These are phyloP conservation scores for Symphodus melops DNA, from an alignment of 2,113 vertebrate genomes.

Conservation along the genomic window DNA sequence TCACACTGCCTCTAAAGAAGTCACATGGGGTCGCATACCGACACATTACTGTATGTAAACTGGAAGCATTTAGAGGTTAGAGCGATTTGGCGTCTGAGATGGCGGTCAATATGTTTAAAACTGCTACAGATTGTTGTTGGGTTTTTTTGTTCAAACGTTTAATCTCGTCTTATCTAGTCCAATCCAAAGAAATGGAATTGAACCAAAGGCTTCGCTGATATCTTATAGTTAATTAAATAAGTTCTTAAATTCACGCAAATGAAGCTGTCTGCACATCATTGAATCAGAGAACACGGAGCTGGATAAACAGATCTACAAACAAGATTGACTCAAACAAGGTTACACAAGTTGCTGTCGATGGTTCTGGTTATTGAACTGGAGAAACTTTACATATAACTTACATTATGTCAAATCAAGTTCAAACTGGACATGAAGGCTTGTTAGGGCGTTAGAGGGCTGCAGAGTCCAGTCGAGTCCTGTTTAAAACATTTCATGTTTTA, in stretches of 20 bases:
- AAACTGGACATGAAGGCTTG: neutral
- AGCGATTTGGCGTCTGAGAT: neutral
- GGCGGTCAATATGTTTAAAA: neutral
- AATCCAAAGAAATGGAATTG: neutral
- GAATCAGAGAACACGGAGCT: neutral
- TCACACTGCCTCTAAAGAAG: slow-evolving; percentile 11
- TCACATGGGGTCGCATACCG: slow-evolving; percentile 42
- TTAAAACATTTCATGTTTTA: neutral
- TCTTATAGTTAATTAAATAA: neutral
- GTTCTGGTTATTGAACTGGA: neutral
- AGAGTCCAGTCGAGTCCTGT: neutral
- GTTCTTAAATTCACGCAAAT: neutral
- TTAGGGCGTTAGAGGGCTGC: neutral
- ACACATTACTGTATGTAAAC: neutral
- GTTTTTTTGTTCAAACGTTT: neutral
- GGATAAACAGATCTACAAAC: neutral
- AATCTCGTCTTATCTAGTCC: neutral
- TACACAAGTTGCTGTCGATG: neutral
- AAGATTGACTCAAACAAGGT: neutral
- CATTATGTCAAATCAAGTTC: neutral
- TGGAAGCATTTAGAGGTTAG: neutral
- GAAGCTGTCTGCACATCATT: neutral
- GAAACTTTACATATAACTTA: neutral
- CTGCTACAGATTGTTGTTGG: no score
- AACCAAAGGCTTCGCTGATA: neutral